Base-by-base conservation (phyloP, 2,888 invertebrate genomes). In the Argyra leucocephala region DNA sequence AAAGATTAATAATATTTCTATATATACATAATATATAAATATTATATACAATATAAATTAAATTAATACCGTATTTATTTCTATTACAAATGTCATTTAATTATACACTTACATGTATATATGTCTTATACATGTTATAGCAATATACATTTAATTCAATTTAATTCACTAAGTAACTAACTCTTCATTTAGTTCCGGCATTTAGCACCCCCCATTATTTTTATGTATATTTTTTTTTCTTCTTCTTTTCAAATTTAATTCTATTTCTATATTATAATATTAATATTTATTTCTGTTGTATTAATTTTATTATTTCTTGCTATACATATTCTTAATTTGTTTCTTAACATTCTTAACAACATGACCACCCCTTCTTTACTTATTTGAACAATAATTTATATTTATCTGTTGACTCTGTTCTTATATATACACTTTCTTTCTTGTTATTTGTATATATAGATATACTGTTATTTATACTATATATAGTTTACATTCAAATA, bases 151-250 rank as follows among this genome's bases (percentile, higher is more conserved):
- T 48, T 48, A 48, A 48, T 48, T 48, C 48, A 48, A 48, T 48
- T 48, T 62, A 65, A 65, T 65, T 62, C 57, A 65, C 65, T 64
- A 60, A 64, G 64, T 61, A 59, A 64, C 64, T 65, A 48, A 15
- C 48, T 48, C 62, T 65, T 65, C 57, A 65, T 62, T 65, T 65
- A 65, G 65, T 65, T 65, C 65, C 65, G 65, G 62, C 62, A 62
- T 62, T 65, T 65, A 62, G 57, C 65, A 65, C 65, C 62, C 65
- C 64, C 48, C 31, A 31, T 31, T 6, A n/a, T n/a, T n/a, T n/a
- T n/a, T n/a, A n/a, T n/a, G 12, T 31, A 31, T 31, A 26, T 26
- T 26, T 26, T 26, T 9, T 26, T 10, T 48, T 48, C 18, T 48
- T 18, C 15, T 18, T 18, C 48, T 48, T 9, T 18, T 48, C 2